Base-by-base conservation (phyloP, 1,140 invertebrate species). In the Drosophila ohnishii region DNA sequence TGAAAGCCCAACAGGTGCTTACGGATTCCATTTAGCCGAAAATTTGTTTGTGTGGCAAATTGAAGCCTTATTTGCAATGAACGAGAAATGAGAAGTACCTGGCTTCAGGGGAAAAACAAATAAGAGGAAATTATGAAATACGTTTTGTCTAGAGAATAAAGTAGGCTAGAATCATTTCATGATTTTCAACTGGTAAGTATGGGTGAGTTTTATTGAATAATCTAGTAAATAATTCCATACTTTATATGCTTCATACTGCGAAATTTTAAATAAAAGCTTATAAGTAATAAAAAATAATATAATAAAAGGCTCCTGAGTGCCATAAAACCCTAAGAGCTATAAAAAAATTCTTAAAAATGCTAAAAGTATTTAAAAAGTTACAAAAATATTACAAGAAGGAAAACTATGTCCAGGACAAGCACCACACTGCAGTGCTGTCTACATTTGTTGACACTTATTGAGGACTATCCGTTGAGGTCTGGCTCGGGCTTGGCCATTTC, bases 401-500 rank as follows among this genome's bases (percentile, higher is more conserved):
- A 51, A 16, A 34, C 5, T 13, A 13, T 50, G 28, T 13, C 22
- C 44, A 25, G 22, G 45, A 47, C 45, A 14, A 47, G 9, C 10
- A 5, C 5, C 42, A n/a, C 50, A 42, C 39, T 64, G 60, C 37
- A 32, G n/a, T 40, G 61, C 35, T 75, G 73, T 64, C 50, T 66
- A 71, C 71, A 57, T 75, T 75, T 69, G 83, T 78, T 81, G 74
- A 78, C 78, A 81, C 66, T 84, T 86, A 84, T 86, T 87, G 83
- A 82, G 85, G 65, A 53, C 53, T 75, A 80, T 70, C 71, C 65
- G 77, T 48, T 55, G 22, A 70, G 56, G 62, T 64, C 44, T 67
- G 70, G 44, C 76, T 78, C 65, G 58, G 60, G 66, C 64, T 78
- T 61, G 28, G 50, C 48, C 78, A 58, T 69, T 77, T 73, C 42